Percentiles rank a stretch among this genome's conserved stretches.
Evolutionary conservation across 2,888 invertebrate species (phyloP).

Genomic region (Cheiracanthium punctorium): DNA sequence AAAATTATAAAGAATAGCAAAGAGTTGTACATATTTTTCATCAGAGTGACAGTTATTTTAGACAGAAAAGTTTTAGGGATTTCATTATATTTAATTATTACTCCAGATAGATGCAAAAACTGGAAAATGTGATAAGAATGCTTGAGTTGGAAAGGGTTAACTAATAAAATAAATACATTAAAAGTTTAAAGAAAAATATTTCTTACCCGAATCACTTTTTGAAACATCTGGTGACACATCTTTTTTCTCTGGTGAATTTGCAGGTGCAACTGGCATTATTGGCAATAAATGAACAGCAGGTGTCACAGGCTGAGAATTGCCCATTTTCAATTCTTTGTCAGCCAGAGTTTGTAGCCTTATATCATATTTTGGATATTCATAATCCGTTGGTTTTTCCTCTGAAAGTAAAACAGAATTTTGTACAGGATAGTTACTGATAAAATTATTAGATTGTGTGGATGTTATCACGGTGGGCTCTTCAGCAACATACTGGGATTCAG

Average conservation of each 20-base stretch:
- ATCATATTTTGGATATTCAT: constrained; percentile 51
- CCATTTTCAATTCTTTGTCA: constrained; percentile 36
- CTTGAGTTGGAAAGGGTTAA: no score
- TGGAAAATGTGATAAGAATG: no score
- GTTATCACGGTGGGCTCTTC: constrained; percentile 50
- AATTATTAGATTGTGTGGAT: constrained; percentile 20
- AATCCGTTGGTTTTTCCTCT: constrained; percentile 17
- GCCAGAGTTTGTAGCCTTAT: constrained; percentile 11
- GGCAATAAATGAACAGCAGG: constrained; percentile 74
- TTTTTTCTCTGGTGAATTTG: constrained; percentile 36
- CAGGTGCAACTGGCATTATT: constrained; percentile 72
- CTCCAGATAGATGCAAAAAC: no score
- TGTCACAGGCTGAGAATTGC: constrained; percentile 70
- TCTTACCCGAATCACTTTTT: constrained; percentile 57
- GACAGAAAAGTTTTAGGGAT: no score
- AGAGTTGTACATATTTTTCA: no score
- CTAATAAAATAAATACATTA: no score
- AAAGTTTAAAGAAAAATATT: no score
- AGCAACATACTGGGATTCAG: constrained; percentile 26
- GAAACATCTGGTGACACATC: constrained; percentile 39
- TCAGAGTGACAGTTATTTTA: no score
- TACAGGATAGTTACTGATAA: constrained; percentile 26
- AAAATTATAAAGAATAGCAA: no score
- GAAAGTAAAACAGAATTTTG: constrained; percentile 23
- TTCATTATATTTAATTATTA: no score